Conservation (phyloP, 2,113 vertebrate species). For the Pomatorhinus ruficollis region DNA sequence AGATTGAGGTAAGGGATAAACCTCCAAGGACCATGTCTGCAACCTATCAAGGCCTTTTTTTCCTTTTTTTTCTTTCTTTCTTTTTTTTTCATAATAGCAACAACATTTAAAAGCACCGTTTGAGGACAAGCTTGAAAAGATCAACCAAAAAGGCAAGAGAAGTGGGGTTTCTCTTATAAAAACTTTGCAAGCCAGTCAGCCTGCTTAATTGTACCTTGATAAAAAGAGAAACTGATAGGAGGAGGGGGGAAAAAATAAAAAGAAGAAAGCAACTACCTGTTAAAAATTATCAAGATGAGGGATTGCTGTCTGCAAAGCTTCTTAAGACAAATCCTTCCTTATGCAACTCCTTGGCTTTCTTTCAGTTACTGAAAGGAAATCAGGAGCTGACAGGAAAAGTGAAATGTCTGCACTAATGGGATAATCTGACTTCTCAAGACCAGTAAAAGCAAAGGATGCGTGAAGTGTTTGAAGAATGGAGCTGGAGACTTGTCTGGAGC, state of each 20-base stretch:
- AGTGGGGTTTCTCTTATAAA: background rate
- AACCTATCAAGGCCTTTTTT: background rate
- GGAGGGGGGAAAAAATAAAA: background rate
- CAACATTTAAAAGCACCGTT: conserved; percentile 10
- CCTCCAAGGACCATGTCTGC: background rate
- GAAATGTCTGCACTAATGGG: background rate
- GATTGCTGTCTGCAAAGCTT: background rate
- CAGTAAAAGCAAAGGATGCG: background rate
- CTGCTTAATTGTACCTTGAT: background rate
- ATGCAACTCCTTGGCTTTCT: background rate
- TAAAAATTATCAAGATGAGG: conserved; percentile 6
- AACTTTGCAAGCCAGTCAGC: background rate
- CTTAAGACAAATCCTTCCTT: background rate
- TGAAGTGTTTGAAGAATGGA: background rate
- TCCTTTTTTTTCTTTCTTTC: no score
- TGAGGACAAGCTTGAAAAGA: conserved; percentile 29
- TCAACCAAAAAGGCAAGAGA: background rate
- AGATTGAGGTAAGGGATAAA: background rate
- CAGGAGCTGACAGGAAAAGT: background rate
- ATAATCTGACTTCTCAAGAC: background rate
- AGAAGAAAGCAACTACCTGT: background rate
- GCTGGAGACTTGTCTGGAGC: background rate
- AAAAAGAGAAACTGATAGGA: background rate
- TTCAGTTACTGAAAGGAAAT: background rate
- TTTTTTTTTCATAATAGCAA: background rate